phyloP scores from a whole-genome alignment of 2,888 invertebrate genomes.

The Parascotia fuliginaria region DNA sequence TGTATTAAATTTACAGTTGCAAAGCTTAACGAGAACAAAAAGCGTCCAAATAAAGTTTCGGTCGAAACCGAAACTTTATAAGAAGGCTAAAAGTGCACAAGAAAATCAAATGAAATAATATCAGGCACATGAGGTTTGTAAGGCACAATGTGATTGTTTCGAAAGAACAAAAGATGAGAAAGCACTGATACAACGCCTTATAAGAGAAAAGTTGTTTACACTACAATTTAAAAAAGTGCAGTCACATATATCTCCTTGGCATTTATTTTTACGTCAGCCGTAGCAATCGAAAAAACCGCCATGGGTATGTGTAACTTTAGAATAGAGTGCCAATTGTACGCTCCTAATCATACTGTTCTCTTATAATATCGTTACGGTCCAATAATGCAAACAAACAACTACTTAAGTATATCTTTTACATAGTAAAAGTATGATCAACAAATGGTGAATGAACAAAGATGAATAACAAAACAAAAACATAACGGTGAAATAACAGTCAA shows the following conservation, averaged over 20 bases:
- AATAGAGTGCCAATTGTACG: too few species aligned
- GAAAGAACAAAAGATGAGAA: conserved; percentile 21
- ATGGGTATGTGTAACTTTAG: too few species aligned
- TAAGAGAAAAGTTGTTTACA: too few species aligned
- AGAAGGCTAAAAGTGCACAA: conserved; percentile 52
- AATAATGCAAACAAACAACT: too few species aligned
- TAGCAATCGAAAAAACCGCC: too few species aligned
- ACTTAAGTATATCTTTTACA: neutral
- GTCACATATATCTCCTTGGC: too few species aligned
- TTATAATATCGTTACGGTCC: too few species aligned
- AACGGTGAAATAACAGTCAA: conserved; percentile 41
- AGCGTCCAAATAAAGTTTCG: conserved; percentile 56
- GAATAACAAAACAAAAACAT: conserved; percentile 53
- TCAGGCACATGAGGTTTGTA: conserved; percentile 70
- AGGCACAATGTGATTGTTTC: conserved; percentile 75
- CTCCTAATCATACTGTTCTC: too few species aligned
- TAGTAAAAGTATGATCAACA: neutral
- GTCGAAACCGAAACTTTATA: conserved; percentile 52
- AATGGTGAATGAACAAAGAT: conserved; percentile 1
- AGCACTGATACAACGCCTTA: conserved; percentile 7
- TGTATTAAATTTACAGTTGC: conserved; percentile 1
- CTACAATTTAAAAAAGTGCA: too few species aligned
- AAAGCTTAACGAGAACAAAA: conserved; percentile 17
- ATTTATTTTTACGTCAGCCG: too few species aligned
- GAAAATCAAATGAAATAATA: conserved; percentile 49